Evolutionary conservation across 2,113 vertebrate species (phyloP), one percentile per base, ranked within the genome.

Genomic region (Scolopax mira): DNA sequence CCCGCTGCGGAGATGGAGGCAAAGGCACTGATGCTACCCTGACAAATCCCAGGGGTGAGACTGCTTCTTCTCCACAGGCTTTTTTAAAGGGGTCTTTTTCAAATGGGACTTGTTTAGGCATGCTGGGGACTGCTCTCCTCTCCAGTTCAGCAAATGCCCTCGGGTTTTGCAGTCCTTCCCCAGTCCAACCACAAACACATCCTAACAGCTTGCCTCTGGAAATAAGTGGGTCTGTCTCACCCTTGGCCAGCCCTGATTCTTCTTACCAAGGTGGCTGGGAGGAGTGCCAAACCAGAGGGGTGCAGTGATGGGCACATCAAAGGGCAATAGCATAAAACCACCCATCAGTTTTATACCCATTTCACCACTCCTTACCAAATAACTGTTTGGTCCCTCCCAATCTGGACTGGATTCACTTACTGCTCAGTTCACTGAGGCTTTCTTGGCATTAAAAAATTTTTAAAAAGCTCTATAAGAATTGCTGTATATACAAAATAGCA

Each of bases 1-100:
- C 98, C 2, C 99, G 99, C 91, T 99, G 99, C 0, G 99, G 99
- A n/a, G 99, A 99, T 16, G 99, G 99, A 62, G 99, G 99, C 35
- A 99, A 99, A 96, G 99, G 99, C 18, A 98, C 98, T 1, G 99
- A 99, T 87, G 99, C 99, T 86, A 99, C 99, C 0, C 98, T 99
- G 31, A 99, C 98, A 65, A 99, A 99, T 91, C 99, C 99, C 44
- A 98, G 99, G 98, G 99, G 99, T 99, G 98, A 96, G 94, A 54
- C 54, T 77, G 14, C 60, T 90, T 74, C 74, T 94, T 93, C 58
- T 82, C 33, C 44, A 31, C 30, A 19, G 67, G 44, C 7, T 51
- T 62, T 83, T 78, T 81, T 67, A 44, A 70, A 65, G 25, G 52
- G 48, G 22, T 35, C 13, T 78, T 54, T 83, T 35, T 39, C 17